phyloP scores from a whole-genome alignment of 2,113 vertebrate species.

The Rhea americana region DNA sequence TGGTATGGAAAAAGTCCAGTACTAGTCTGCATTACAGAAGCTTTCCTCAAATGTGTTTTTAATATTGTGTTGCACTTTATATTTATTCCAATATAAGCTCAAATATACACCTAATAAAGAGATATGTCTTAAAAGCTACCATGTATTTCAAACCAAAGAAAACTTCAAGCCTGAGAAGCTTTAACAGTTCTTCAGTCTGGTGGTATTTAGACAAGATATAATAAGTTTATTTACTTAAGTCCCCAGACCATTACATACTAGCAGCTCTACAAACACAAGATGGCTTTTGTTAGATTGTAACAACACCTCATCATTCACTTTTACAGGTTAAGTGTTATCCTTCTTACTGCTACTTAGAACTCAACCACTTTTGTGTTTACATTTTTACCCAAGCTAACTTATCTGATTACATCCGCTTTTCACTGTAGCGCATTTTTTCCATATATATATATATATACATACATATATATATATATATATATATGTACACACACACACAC shows the following conservation, averaged over 20 bases:
- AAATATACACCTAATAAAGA: fast-evolving
- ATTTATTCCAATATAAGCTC: not conserved
- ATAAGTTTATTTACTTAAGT: not conserved
- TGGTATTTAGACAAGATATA: not conserved
- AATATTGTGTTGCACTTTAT: not conserved
- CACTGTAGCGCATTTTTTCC: not conserved
- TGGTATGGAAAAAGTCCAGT: not conserved
- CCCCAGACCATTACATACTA: not conserved
- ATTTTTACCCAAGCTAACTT: not conserved
- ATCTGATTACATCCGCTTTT: not conserved
- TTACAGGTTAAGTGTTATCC: not conserved
- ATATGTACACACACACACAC: fast-evolving
- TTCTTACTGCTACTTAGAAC: not conserved
- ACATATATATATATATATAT: fast-evolving
- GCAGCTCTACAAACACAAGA: not conserved
- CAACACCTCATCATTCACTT: not conserved
- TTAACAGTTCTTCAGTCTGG: not conserved
- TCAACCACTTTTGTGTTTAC: not conserved
- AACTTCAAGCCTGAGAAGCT: not conserved
- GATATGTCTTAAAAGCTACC: not conserved
- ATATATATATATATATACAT: fast-evolving
- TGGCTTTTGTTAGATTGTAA: not conserved
- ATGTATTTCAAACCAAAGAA: not conserved
- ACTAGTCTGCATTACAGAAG: not conserved
- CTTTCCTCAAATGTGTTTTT: not conserved